Conservation (phyloP, 1,140 invertebrate species). For the Dinoponera quadriceps region DNA sequence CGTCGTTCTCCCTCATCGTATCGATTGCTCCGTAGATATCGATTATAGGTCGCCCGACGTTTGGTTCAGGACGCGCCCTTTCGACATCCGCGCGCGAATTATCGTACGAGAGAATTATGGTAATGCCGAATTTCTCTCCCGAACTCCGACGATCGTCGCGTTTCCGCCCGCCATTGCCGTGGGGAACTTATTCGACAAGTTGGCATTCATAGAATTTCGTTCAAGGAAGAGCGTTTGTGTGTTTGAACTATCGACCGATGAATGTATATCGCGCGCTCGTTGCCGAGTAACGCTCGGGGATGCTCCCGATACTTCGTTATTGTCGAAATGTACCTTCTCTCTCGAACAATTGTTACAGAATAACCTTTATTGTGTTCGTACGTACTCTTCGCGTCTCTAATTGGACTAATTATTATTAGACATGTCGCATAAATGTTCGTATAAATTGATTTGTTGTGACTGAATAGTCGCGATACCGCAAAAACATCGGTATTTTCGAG, state of each 20-base stretch:
- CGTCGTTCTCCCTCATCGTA: too few relatives aligned
- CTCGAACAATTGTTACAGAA: not conserved
- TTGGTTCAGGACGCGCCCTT: too few relatives aligned
- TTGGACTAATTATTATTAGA: too few relatives aligned
- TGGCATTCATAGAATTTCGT: not conserved
- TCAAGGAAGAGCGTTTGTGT: not conserved
- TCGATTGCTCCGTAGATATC: too few relatives aligned
- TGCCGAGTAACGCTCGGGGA: conserved; percentile 33
- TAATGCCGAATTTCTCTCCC: not conserved
- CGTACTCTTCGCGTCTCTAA: too few relatives aligned
- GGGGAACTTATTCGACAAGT: not conserved
- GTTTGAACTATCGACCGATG: conserved; percentile 10
- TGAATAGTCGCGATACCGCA: too few relatives aligned
- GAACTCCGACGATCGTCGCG: not conserved
- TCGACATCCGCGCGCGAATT: not conserved
- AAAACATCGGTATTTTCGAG: too few relatives aligned
- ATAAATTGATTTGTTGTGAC: too few relatives aligned
- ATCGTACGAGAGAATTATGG: not conserved
- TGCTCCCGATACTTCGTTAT: not conserved
- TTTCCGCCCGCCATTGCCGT: not conserved
- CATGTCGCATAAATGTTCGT: too few relatives aligned
- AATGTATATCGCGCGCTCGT: conserved; percentile 36
- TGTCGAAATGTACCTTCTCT: conserved; percentile 1
- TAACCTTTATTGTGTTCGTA: not conserved
- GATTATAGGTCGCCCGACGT: too few relatives aligned